These are phyloP conservation scores for Phylloscopus collybita DNA, from an alignment of 2,797 vertebrate species.

Conservation along the genomic window DNA sequence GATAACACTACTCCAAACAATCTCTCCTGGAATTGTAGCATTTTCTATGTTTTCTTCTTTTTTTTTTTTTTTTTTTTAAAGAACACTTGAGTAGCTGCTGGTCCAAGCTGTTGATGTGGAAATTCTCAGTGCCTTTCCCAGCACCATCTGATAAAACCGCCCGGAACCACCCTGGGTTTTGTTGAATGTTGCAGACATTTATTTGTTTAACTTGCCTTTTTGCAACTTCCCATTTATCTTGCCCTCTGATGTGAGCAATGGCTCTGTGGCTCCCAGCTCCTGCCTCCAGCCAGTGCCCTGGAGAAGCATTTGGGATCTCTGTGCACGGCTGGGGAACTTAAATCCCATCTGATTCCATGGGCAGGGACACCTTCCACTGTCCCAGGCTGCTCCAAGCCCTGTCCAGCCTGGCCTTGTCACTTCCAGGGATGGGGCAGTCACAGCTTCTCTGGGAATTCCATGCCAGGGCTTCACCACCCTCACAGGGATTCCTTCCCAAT, in stretches of 20 bases:
- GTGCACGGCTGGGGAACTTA: accelerated
- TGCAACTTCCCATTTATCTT: background rate
- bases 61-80: background rate
- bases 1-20: background rate
- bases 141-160: background rate
- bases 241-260: accelerated
- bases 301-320: background rate
- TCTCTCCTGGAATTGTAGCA: accelerated
- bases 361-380: background rate
- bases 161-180: background rate
- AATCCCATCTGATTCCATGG: background rate
- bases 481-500: background rate
- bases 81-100: background rate
- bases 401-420: background rate
- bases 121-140: background rate
- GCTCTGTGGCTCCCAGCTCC: background rate
- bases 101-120: background rate
- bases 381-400: accelerated
- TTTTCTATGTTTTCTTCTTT: background rate
- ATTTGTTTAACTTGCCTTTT: background rate
- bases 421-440: background rate
- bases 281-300: accelerated
- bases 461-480: background rate
- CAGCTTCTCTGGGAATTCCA: background rate
- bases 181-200: background rate